These are phyloP conservation scores for Pseudomugil tenellus DNA, from an alignment of 2,797 vertebrate genomes.

Conservation along the genomic window DNA sequence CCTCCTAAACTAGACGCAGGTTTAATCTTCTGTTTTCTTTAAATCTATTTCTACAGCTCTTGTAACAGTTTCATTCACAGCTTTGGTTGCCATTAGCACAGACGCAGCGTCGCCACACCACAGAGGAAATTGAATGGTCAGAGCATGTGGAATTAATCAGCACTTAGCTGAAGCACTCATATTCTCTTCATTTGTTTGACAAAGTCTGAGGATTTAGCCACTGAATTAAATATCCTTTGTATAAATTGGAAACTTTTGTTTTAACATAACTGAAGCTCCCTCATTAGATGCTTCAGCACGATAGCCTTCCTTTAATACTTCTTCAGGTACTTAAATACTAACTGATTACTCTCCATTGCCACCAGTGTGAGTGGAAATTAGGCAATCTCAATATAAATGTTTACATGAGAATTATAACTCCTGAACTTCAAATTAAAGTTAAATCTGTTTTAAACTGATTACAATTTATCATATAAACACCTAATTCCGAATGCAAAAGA, in stretches of 20 bases:
- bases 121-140: constrained; percentile 19
- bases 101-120: not conserved
- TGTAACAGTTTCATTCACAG: not conserved
- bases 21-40: too few species aligned
- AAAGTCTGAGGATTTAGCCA: constrained; percentile 3
- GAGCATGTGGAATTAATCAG: constrained; percentile 24
- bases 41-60: not conserved
- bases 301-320: constrained; percentile 6
- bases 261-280: constrained; percentile 5
- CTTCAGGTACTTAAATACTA: constrained; percentile 25
- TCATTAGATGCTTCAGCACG: constrained; percentile 12
- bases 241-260: not conserved
- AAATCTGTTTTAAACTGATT: too few species aligned
- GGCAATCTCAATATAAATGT: too few species aligned
- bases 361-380: not conserved
- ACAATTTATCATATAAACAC: too few species aligned
- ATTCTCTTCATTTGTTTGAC: constrained; percentile 12
- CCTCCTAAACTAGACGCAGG: not conserved
- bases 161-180: not conserved
- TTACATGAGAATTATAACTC: too few species aligned
- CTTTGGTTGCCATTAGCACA: not conserved
- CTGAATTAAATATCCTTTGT: constrained; percentile 12
- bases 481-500: too few species aligned
- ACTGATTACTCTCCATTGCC: constrained; percentile 16
- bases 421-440: too few species aligned